Base-by-base conservation (phyloP, 2,888 invertebrate species). In the Clostera curtula region DNA sequence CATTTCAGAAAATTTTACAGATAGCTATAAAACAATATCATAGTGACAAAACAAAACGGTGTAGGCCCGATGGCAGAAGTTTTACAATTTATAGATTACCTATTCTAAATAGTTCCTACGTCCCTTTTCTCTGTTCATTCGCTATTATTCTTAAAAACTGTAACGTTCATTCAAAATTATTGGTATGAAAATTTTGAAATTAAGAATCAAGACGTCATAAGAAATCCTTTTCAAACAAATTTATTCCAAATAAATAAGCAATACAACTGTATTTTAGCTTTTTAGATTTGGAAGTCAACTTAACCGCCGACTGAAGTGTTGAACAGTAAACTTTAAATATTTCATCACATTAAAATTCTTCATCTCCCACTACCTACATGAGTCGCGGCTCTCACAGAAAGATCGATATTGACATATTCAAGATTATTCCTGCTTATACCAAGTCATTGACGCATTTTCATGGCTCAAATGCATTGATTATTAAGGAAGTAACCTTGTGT, bases 381-480 rank as follows among this genome's bases (percentile, higher is more conserved):
- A 27, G 15, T 26, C 22, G 16, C 30, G 25, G 21, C 13, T 29
- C 9, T 31, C 15, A 16, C 3, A 3, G 8, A n/a, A 25, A 23
- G 29, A 25, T 22, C 11, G 9, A 5, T 21, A 17, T 21, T 16
- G 12, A 29, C 14, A 24, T 13, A n/a, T 18, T 11, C 9, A 19
- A 9, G 12, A n/a, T n/a, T 19, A 19, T 19, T 25, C 8, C 8
- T 12, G 19, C 19, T 18, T 12, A 19, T 20, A 29, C 19, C 19
- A 27, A 6, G 17, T 9, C 27, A 38, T 31, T 52, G 54, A 58
- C 54, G 52, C 42, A 49, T 31, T 37, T 39, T 29, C 19, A 21
- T 38, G 30, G 40, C 29, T 36, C 37, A 28, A 19, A 34, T 40
- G 46, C 36, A 51, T 57, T 24, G 23, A 51, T 56, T 50, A 38